Evolutionary conservation across 1,140 invertebrate species (phyloP), one percentile per base, ranked within the genome.

Genomic region (Heliothis virescens): DNA sequence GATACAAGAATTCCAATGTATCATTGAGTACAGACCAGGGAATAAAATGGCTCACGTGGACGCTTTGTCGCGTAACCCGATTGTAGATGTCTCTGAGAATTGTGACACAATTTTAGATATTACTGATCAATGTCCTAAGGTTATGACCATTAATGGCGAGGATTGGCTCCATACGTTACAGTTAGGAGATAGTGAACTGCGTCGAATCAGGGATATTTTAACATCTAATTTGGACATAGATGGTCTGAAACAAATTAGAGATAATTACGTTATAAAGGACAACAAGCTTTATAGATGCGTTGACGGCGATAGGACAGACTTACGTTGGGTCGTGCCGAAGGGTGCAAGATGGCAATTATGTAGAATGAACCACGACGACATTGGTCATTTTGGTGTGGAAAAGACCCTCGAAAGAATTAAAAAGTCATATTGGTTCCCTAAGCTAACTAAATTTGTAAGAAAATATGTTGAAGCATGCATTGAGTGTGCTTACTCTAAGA

Each of bases 1-100:
- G 13, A 11, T 92, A 26, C 87, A 89, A 60, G 89, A 91, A n/a
- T 92, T 80, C 73, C 26, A 73, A 1, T 73, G 26, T 11, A 73
- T 7, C 12, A 18, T 73, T 12, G 53, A 73, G 11, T 73, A 73
- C 12, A 3, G 53, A 9, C 21, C 69, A 0, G 69, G 53, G 1
- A 26, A 1, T 18, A 72, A 57, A 47, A 72, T 72, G 69, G 15
- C 53, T 16, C 69, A 72, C 13, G 69, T 72, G 3, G 69, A 72
- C 11, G 69, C 69, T 1, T 16, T 72, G 15, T 57, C 52, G 5
- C 21, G 69, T 18, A 72, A 72, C 18, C 53, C 69, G 10, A 13
- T 34, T 26, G n/a, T 34, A 21, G 48, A 10, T 13, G 15, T 13
- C 15, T 26, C 21, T 26, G 21, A 26, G 21, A 26, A 26, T 26